These are phyloP conservation scores for Pelecanus crispus DNA, from an alignment of 2,113 vertebrate species.

Conservation along the genomic window DNA sequence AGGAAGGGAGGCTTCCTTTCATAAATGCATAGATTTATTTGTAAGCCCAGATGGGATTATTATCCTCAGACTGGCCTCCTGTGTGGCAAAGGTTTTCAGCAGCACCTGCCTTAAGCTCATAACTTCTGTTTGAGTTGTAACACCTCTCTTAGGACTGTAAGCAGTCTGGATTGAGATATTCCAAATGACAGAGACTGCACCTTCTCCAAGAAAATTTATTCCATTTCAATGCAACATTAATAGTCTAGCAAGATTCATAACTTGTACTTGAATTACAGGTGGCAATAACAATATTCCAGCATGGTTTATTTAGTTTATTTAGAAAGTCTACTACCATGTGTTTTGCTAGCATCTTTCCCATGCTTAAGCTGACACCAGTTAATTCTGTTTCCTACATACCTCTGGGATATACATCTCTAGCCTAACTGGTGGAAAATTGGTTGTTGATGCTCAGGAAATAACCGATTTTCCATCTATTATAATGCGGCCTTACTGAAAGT, in stretches of 20 bases:
- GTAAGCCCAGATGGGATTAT: neutral
- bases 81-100: neutral
- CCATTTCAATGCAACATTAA: neutral
- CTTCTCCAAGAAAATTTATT: neutral
- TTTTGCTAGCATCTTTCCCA: neutral
- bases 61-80: neutral
- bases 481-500: constrained; percentile 38
- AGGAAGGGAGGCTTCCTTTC: neutral
- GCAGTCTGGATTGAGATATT: neutral
- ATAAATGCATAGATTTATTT: neutral
- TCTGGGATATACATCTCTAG: constrained; percentile 58
- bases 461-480: constrained; percentile 74
- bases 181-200: neutral
- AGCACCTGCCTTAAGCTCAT: neutral
- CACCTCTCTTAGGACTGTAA: neutral
- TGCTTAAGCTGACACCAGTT: neutral
- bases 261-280: neutral
- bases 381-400: constrained; percentile 12
- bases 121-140: neutral
- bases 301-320: neutral
- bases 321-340: neutral
- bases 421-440: constrained; percentile 74
- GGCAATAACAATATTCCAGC: neutral
- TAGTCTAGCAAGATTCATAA: neutral
- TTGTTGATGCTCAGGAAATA: constrained; percentile 75